phyloP scores from a whole-genome alignment of 2,113 vertebrate genomes.

The Canis aureus region DNA sequence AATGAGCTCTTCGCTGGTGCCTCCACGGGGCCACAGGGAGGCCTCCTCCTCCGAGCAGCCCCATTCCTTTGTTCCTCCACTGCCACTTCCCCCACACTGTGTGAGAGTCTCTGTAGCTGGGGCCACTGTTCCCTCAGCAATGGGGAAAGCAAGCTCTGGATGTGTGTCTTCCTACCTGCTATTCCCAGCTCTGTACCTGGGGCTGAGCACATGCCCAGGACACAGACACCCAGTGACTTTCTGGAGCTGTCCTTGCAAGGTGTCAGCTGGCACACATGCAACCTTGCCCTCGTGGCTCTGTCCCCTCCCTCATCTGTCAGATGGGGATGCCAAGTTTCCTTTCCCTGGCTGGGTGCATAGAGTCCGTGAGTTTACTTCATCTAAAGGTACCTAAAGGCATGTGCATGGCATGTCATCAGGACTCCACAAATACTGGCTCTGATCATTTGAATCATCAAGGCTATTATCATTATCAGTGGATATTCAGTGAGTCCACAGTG shows the following conservation, averaged over 20 bases:
- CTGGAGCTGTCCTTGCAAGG: background rate
- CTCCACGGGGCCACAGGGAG: background rate
- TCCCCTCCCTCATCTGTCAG: background rate
- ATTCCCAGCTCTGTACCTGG: background rate
- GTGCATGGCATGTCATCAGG: background rate
- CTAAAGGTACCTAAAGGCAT: background rate
- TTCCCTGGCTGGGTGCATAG: fast-evolving
- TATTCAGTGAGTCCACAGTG: background rate
- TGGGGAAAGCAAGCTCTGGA: background rate
- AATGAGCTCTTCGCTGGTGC: background rate
- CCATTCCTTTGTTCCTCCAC: background rate
- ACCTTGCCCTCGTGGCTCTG: background rate
- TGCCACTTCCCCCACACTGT: background rate
- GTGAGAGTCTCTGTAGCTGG: fast-evolving
- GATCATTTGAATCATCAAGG: background rate
- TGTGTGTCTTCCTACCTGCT: background rate
- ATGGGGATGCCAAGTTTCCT: background rate
- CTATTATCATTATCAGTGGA: background rate
- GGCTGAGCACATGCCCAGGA: background rate
- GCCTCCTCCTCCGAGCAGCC: background rate
- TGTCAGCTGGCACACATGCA: background rate
- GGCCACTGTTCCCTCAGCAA: fast-evolving
- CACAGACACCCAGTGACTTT: background rate
- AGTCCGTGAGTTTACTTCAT: background rate
- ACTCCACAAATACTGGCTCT: background rate